These are phyloP conservation scores for Drosophila infuscata DNA, from an alignment of 2,888 invertebrate genomes.

Conservation along the genomic window DNA sequence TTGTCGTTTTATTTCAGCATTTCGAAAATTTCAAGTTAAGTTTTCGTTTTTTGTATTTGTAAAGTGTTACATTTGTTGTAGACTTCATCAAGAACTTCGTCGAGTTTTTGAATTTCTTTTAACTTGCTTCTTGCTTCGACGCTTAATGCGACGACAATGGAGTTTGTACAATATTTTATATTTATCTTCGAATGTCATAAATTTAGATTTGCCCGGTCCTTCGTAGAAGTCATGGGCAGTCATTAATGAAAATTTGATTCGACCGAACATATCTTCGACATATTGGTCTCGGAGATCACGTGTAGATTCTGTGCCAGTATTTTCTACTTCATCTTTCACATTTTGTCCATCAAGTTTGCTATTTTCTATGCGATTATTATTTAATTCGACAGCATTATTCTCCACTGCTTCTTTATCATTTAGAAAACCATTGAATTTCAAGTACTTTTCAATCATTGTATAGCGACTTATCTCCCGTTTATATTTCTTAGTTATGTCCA, in stretches of 20 bases:
- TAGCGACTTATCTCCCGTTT: conserved; percentile 4
- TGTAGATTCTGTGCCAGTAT: too few relatives aligned
- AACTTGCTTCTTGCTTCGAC: too few relatives aligned
- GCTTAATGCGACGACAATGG: neutral
- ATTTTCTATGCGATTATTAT: neutral
- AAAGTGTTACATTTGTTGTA: neutral
- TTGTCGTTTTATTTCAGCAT: conserved; percentile 48
- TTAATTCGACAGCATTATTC: neutral
- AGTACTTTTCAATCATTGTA: conserved; percentile 7
- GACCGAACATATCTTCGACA: neutral
- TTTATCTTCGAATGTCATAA: conserved; percentile 9
- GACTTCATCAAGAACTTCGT: too few relatives aligned
- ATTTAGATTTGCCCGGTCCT: conserved; percentile 31
- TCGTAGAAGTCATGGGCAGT: conserved; percentile 13
- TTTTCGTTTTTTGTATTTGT: too few relatives aligned
- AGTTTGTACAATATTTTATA: conserved; percentile 25
- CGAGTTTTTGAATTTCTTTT: too few relatives aligned
- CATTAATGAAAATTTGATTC: conserved; percentile 11
- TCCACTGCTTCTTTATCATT: neutral
- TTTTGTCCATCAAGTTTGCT: neutral
- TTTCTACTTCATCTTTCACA: neutral
- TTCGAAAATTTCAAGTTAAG: neutral
- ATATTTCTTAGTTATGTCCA: neutral
- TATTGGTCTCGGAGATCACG: neutral
- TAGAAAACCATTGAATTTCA: conserved; percentile 9